Evolutionary conservation across 2,113 vertebrate species (phyloP).

Genomic region (Sterrhoptilus dennistouni): DNA sequence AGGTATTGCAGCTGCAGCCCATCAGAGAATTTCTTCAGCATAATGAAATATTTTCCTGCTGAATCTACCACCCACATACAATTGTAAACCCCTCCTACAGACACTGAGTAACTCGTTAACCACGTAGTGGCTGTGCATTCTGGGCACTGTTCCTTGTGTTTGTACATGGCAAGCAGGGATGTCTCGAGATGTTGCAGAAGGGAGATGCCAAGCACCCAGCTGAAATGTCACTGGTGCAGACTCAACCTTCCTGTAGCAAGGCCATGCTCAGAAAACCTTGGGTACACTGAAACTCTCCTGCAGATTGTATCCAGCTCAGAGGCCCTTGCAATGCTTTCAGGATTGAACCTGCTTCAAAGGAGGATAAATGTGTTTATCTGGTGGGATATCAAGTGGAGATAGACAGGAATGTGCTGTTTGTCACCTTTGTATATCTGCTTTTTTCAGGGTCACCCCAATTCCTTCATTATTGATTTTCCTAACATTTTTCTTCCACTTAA

Average conservation of each 20-base stretch:
- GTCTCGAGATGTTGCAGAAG: background rate
- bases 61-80: slow-evolving; percentile 62
- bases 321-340: background rate
- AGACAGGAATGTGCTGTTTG: background rate
- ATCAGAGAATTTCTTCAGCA: slow-evolving; percentile 51
- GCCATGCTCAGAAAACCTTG: background rate
- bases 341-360: background rate
- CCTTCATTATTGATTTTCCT: background rate
- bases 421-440: background rate
- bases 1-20: slow-evolving; percentile 64
- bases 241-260: background rate
- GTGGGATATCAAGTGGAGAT: background rate
- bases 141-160: background rate
- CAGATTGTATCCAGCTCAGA: background rate
- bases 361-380: background rate
- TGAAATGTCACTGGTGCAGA: background rate
- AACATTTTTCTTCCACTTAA: background rate
- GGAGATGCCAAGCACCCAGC: background rate
- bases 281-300: background rate
- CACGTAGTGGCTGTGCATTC: background rate
- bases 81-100: slow-evolving; percentile 40
- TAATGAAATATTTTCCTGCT: slow-evolving; percentile 66
- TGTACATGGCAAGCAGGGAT: background rate
- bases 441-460: background rate
- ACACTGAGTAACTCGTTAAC: background rate